Conservation (phyloP, 1,140 invertebrate species). For the Anastatus disparis region DNA sequence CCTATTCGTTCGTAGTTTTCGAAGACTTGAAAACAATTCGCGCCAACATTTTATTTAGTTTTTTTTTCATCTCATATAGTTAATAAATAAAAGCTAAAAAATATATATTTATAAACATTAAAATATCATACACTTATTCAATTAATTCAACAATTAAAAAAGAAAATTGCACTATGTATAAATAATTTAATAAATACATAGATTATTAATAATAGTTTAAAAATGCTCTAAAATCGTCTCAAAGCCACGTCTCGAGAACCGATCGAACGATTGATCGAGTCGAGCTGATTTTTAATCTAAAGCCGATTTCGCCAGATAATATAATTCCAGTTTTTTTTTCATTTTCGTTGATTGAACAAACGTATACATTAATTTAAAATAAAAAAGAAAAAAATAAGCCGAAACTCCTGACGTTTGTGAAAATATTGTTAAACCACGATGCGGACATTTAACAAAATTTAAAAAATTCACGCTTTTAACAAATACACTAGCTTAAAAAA, state of each 20-base stretch:
- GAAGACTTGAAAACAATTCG: not conserved
- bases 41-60: not conserved
- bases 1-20: not conserved
- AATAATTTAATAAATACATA: not conserved
- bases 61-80: not conserved
- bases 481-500: conserved; percentile 55
- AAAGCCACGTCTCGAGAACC: not conserved
- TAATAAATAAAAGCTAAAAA: conserved; percentile 19
- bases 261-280: conserved; percentile 26
- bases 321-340: too few species aligned
- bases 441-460: conserved; percentile 55
- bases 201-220: not conserved
- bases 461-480: conserved; percentile 57
- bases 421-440: conserved; percentile 20
- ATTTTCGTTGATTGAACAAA: conserved; percentile 23
- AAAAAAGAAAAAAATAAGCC: conserved; percentile 35
- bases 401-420: conserved; percentile 32
- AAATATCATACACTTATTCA: not conserved
- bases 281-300: not conserved
- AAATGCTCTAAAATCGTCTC: not conserved
- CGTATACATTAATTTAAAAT: too few species aligned
- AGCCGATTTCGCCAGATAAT: conserved; percentile 21
- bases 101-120: too few species aligned
- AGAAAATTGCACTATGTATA: conserved; percentile 13
- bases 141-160: conserved; percentile 17